Base-by-base conservation (phyloP, 37 sponge, comb jelly and placozoan species). In the Aplysina aerophoba region DNA sequence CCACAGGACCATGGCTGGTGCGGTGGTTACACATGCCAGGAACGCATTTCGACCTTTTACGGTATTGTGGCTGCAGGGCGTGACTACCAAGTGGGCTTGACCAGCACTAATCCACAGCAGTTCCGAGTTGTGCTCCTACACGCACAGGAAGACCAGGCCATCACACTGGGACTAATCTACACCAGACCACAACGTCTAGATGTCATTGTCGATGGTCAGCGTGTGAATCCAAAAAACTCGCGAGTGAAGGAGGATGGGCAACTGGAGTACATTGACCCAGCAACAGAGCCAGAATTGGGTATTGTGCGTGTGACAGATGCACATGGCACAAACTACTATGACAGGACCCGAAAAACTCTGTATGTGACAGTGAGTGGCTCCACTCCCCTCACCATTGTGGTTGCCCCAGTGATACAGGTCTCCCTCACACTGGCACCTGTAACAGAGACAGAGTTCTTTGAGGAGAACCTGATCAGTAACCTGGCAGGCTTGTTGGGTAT, bases 1-100 rank as follows among this genome's bases (percentile, higher is more conserved):
- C 98, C 98, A 2, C 85, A 87, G 84, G 98, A 97, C 84, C 84
- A 92, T 34, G 98, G 98, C 31, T 97, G 98, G 98, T 97, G 98
- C 87, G 94, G 92, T 15, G 98, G 98, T 34, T 97, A 97, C 87
- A 97, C 98, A 20, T 97, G 98, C 58, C 98, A 97, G 80, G 94
- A 97, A 73, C 86, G 98, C 38, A 92, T 97, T 30, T 97, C 98
- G 0, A 95, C 96, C 0, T 97, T 95, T 89, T 97, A 88, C 82
- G 80, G 68, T 17, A 87, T 95, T 25, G 94, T 98, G 62, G 90
- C 92, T 25, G 50, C 88, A 21, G 88, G 89, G 6, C 61, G 91
- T 39, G 24, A 65, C 39, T 98, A 98, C 89, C 87, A 87, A 16
- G 60, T 94, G 37, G 89, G 84, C 27, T 84, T 98, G 58, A 94